These are phyloP conservation scores for Drosophila koepferae DNA, from an alignment of 2,888 invertebrate species.

Conservation along the genomic window DNA sequence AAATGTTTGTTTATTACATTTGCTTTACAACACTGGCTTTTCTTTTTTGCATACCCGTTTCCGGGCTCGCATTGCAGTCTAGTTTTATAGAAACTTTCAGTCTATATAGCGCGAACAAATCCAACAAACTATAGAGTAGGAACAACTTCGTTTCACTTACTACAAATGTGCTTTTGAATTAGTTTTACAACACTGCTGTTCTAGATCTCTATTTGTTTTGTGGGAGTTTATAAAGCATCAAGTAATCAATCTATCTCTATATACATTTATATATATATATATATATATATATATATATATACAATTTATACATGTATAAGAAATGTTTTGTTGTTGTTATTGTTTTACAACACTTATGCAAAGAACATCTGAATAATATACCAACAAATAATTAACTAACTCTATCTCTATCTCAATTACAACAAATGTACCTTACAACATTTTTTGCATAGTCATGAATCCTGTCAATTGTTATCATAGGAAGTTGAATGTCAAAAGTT, in stretches of 20 bases:
- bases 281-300: no score
- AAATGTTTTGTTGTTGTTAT: no score
- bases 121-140: not conserved
- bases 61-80: not conserved
- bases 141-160: not conserved
- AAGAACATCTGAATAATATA: no score
- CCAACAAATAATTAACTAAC: not conserved
- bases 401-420: not conserved
- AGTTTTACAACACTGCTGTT: not conserved
- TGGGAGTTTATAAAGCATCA: not conserved
- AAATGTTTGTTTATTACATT: slow-evolving; percentile 2
- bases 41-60: not conserved
- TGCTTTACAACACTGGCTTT: slow-evolving; percentile 5
- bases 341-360: no score
- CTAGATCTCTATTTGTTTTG: no score
- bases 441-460: not conserved
- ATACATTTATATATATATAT: not conserved
- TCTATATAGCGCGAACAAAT: not conserved
- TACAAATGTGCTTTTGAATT: not conserved
- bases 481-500: not conserved
- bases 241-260: not conserved
- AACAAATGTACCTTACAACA: not conserved
- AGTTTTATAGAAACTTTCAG: no score
- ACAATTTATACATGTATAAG: no score
- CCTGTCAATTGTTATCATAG: not conserved